Evolutionary conservation across 2,113 vertebrate genomes (phyloP).

Genomic region (Lagopus leucura): DNA sequence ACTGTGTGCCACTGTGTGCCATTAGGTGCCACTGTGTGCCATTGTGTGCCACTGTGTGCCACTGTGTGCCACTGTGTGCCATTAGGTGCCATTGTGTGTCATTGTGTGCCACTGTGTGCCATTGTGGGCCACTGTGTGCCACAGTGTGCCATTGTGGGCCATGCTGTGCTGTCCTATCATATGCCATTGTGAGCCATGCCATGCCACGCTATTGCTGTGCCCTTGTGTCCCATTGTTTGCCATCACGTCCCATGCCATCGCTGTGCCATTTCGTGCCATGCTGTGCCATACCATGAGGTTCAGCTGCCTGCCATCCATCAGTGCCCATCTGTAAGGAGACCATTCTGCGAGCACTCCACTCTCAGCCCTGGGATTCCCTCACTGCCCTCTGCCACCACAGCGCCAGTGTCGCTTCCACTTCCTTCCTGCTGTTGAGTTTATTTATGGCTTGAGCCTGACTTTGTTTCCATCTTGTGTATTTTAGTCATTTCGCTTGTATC

Average conservation of each 20-base stretch:
- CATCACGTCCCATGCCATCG: too few species aligned
- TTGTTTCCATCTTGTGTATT: background rate
- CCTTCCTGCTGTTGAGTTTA: background rate
- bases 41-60: background rate
- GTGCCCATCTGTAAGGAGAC: too few species aligned
- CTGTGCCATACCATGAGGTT: rapidly evolving
- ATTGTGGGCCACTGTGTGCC: background rate
- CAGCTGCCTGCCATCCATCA: background rate
- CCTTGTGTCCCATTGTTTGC: background rate
- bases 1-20: too few species aligned
- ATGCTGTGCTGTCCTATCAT: background rate
- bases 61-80: too few species aligned
- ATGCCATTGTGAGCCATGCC: background rate
- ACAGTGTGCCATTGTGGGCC: background rate
- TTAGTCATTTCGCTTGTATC: background rate
- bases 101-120: rapidly evolving
- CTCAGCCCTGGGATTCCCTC: background rate
- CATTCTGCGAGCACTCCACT: background rate
- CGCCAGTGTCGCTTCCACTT: background rate
- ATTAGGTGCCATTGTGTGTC: background rate
- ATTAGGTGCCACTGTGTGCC: too few species aligned
- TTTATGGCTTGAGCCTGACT: background rate
- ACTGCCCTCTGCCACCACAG: background rate
- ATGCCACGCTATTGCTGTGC: background rate
- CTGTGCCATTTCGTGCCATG: background rate